phyloP scores from a whole-genome alignment of 2,113 vertebrate species.

The Apistogramma diplotaenia region DNA sequence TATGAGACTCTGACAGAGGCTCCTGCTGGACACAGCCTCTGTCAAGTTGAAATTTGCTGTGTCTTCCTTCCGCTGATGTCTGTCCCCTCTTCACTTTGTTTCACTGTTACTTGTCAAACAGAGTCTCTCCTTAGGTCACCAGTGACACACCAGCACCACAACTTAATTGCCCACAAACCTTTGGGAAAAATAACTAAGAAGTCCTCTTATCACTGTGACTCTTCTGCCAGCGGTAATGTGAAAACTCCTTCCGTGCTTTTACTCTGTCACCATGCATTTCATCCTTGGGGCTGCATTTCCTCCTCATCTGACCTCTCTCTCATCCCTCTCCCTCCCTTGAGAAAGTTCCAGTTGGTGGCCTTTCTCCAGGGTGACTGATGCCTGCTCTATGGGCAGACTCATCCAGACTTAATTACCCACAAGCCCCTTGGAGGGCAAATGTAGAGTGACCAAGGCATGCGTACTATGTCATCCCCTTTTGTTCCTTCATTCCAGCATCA shows the following conservation, averaged over 20 bases:
- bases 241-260: slow-evolving; percentile 31
- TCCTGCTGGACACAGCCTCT: slow-evolving; percentile 2
- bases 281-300: slow-evolving; percentile 21
- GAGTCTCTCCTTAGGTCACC: slow-evolving; percentile 23
- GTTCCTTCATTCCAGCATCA: background rate
- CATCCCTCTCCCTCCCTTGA: slow-evolving; percentile 27
- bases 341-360: slow-evolving; percentile 61
- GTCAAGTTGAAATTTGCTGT: background rate
- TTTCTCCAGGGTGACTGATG: slow-evolving; percentile 61
- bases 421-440: slow-evolving; percentile 54
- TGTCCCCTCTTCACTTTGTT: slow-evolving; percentile 8
- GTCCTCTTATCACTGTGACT: slow-evolving; percentile 39
- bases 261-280: slow-evolving; percentile 45
- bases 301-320: slow-evolving; percentile 42
- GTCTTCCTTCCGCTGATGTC: background rate
- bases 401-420: slow-evolving; percentile 68
- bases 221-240: slow-evolving; percentile 28
- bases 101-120: slow-evolving; percentile 7
- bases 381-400: slow-evolving; percentile 52
- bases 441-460: slow-evolving; percentile 30
- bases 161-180: slow-evolving; percentile 49
- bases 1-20: background rate
- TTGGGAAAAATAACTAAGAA: slow-evolving; percentile 32
- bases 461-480: background rate
- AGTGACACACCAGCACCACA: slow-evolving; percentile 29